Base-by-base conservation (phyloP, 1,140 invertebrate species). In the Saccostrea echinata region DNA sequence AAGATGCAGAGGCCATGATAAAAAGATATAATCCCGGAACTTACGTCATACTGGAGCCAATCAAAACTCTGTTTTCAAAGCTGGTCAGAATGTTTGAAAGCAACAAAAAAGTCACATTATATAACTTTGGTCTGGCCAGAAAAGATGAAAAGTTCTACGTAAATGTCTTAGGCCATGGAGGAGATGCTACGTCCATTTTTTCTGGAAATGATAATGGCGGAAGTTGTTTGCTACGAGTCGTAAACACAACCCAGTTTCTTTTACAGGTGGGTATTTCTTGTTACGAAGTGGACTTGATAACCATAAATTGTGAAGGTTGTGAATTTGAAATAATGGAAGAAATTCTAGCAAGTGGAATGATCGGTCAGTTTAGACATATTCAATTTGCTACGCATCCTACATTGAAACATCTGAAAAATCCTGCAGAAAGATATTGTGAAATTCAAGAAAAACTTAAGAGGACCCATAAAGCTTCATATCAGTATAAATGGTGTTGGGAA, bases 401-500 rank as follows among this genome's bases (percentile, higher is more conserved):
- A 43, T 6, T 43, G 11, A 6, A 1, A 1, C 1, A 43, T 43
- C 43, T 43, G 1, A 2, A 43, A 43, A 43, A 43, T 3, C 1
- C 43, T 16, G 27, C 33, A 27, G 12, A 30, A 0, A 64, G 87
- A n/a, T 90, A 90, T 64, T 90, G 89, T 61, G 57, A 35, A 57
- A 90, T 90, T 13, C 87, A 81, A 33, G 51, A 61, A 52, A 57
- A 84, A 12, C 33, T 90, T 12, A 57, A 83, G 27, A 24, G 87
- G 35, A 90, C 89, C 24, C 89, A 90, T 57, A 33, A 3, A 27
- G 43, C 82, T 18, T 82, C 84, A 11, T 90, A 88, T 68, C 87
- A 87, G 64, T 87, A 87, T 82, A 85, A 83, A 30, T 85, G 84
- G 55, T 82, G 52, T 4, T 90, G 89, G 89, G 87, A 90, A 53